Base-by-base conservation (phyloP, 2,888 invertebrate species). In the Apomyelois bistriatella region DNA sequence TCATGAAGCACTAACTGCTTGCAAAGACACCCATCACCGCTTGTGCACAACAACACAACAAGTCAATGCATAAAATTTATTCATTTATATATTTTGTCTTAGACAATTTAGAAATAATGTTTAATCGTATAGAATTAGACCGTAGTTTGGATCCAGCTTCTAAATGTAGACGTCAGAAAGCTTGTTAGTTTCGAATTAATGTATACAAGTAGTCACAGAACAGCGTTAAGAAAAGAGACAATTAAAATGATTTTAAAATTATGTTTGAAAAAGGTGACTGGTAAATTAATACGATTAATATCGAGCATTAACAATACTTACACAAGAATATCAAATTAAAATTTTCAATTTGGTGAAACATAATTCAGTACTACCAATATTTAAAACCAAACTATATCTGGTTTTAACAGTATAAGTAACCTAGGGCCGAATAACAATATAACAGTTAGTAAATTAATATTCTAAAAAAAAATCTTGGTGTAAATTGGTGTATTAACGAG, bases 1-100 rank as follows among this genome's bases (percentile, higher is more conserved):
- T 64, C 62, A 66, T 63, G 65, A 65, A 67, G 79, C 85, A 89
- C 88, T 87, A 87, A 88, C 82, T 71, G 89, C 88, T 85, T 88
- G 87, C 82, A 72, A 75, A 65, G 76, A 78, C 81, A 83, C 82
- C 69, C 63, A 74, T 69, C 76, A 82, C 74, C 63, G 85, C 88
- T 85, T 89, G 55, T 72, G 77, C 77, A 50, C 43, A 43, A 52
- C n/a, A 42, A 35, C 16, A 41, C 32, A 35, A 30, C 6, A 36
- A n/a, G 4, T 36, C 12, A 22, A 32, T 10, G n/a, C 17, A 40
- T 7, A 15, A 38, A n/a, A 38, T 7, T 13, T 15, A 15, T 38
- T 38, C n/a, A n/a, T n/a, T n/a, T n/a, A n/a, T n/a, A n/a, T n/a
- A n/a, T n/a, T n/a, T n/a, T n/a, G n/a, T n/a, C n/a, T n/a, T 38